A percentile compares a stretch with the other conserved stretches of the same genome.
phyloP scores from a whole-genome alignment of 2,797 vertebrate species.

The Taenioides sp. region DNA sequence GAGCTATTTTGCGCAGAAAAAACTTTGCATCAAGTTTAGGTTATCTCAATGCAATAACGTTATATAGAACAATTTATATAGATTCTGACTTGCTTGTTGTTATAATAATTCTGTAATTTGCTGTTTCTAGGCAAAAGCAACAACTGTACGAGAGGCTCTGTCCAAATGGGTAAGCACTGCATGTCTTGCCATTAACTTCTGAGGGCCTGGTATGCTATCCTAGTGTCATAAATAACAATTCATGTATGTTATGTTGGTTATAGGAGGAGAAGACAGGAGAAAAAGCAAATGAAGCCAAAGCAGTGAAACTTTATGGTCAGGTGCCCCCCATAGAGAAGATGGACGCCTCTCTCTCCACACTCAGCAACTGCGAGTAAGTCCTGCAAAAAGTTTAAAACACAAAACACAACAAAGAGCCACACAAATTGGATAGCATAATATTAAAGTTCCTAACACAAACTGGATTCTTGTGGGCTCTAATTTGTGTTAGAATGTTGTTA shows the following conservation, averaged over 20 bases:
- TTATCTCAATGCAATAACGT: background rate
- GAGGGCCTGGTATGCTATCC: background rate
- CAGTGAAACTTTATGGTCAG: conserved; percentile 90
- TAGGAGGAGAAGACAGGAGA: conserved; percentile 91
- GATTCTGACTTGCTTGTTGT: background rate
- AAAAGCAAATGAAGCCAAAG: conserved; percentile 86
- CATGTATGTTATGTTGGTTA: background rate
- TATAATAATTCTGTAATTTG: background rate
- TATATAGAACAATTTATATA: background rate
- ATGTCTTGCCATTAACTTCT: background rate
- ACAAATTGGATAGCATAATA: background rate
- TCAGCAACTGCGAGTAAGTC: conserved; percentile 92
- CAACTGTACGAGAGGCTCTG: conserved; percentile 62
- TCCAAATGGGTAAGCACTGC: conserved; percentile 58
- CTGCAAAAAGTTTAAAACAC: background rate
- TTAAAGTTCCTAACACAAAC: background rate
- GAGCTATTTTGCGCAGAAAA: background rate
- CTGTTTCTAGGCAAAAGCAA: conserved; percentile 60
- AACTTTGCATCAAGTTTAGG: background rate
- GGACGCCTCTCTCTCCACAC: conserved; percentile 87
- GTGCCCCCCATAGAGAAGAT: conserved; percentile 95
- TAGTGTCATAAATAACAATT: background rate
- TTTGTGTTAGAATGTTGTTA: no score
- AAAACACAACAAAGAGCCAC: background rate
- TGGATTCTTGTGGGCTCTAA: no score